Percentiles rank a stretch among this genome's conserved stretches.
phyloP scores from a whole-genome alignment of 2,797 vertebrate species.

The Huso huso region DNA sequence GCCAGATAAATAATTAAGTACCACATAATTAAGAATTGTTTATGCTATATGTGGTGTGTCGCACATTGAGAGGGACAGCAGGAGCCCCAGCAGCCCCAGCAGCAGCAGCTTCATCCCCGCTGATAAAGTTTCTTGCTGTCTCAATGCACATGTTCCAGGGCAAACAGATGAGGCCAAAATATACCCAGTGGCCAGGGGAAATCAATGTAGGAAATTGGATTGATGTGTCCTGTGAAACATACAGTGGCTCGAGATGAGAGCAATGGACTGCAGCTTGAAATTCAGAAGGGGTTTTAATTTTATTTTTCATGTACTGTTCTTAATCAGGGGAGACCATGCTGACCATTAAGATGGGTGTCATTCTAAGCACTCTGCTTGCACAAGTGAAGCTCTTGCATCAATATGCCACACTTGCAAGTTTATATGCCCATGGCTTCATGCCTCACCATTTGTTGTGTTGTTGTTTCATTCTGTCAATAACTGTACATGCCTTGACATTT shows the following conservation, averaged over 20 bases:
- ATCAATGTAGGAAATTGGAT: neutral
- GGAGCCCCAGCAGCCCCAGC: too few relatives aligned
- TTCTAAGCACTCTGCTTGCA: too few relatives aligned
- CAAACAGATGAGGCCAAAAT: neutral
- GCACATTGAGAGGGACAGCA: conserved; percentile 21
- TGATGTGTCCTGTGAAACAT: neutral
- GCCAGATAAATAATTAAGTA: conserved; percentile 66
- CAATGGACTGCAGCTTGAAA: neutral
- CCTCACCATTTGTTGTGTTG: too few relatives aligned
- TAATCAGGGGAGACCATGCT: neutral
- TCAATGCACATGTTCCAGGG: neutral
- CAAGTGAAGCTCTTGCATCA: too few relatives aligned
- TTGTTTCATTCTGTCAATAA: too few relatives aligned
- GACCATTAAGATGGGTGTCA: neutral
- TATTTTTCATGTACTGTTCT: neutral
- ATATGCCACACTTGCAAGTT: too few relatives aligned
- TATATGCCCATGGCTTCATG: too few relatives aligned
- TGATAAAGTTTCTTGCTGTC: too few relatives aligned
- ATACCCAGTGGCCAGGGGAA: neutral
- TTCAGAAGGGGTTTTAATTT: neutral
- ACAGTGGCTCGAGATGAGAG: neutral
- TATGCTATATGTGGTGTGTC: conserved; percentile 63
- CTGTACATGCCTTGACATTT: too few relatives aligned
- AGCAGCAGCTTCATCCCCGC: too few relatives aligned
- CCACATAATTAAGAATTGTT: conserved; percentile 70